A percentile compares a stretch with the other conserved stretches of the same genome.
These are phyloP conservation scores for Odontomachus brunneus DNA, from an alignment of 1,140 invertebrate species.

Conservation along the genomic window DNA sequence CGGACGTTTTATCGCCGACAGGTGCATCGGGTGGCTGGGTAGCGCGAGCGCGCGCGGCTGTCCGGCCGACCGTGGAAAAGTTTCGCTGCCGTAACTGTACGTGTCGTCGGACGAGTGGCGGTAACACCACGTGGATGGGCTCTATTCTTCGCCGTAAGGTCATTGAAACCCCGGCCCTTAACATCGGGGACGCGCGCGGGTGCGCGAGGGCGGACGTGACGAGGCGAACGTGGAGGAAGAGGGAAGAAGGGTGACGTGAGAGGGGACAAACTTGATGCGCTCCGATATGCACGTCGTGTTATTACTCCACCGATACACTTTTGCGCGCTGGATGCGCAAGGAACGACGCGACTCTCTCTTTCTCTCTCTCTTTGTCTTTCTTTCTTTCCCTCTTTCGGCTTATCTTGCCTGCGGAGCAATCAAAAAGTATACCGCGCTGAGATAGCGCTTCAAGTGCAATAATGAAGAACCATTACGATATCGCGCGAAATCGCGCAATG, in stretches of 20 bases:
- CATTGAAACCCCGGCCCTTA: slow-evolving; percentile 30
- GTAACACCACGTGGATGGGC: neutral
- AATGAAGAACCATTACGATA: too few species aligned
- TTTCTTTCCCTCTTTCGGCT: too few species aligned
- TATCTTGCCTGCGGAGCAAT: too few species aligned
- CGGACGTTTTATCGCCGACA: neutral
- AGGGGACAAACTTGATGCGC: neutral
- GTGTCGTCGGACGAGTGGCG: slow-evolving; percentile 8
- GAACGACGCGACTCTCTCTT: too few species aligned
- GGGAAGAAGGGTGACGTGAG: neutral
- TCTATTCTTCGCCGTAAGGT: slow-evolving; percentile 32
- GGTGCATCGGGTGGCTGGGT: neutral
- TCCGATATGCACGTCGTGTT: too few species aligned
- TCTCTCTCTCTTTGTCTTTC: too few species aligned
- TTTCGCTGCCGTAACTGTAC: slow-evolving; percentile 3
- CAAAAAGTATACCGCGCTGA: too few species aligned
- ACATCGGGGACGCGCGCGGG: neutral
- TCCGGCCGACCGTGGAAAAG: slow-evolving; percentile 2
- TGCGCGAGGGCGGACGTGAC: neutral
- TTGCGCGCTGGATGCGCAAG: too few species aligned
- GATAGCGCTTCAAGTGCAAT: too few species aligned
- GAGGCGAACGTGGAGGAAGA: neutral
- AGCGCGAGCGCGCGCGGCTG: too few species aligned
- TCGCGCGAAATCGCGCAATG: too few species aligned
- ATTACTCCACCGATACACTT: neutral